Percentiles rank a stretch among this genome's conserved stretches.
Evolutionary conservation across 2,888 invertebrate genomes (phyloP).

Genomic region (Hypercompe scribonia): DNA sequence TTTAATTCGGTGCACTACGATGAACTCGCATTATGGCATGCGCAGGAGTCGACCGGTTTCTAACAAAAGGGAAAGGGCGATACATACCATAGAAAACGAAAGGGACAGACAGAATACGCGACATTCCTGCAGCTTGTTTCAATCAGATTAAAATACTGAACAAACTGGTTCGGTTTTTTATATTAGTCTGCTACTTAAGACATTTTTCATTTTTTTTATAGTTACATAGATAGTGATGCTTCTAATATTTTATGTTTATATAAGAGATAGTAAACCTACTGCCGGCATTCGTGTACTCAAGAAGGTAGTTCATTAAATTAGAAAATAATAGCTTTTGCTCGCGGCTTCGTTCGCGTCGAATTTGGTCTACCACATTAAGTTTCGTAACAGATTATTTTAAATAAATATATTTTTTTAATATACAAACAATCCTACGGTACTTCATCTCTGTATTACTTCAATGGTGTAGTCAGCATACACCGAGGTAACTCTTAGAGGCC

Average conservation of each 20-base stretch:
- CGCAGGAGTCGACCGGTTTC: constrained; percentile 52
- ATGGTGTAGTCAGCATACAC: too few species aligned
- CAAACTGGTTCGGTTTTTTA: constrained; percentile 2
- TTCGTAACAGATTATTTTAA: too few species aligned
- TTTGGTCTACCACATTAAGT: too few species aligned
- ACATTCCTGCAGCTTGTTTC: constrained; percentile 40
- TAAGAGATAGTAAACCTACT: too few species aligned
- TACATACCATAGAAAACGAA: constrained; percentile 59
- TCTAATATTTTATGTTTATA: not conserved
- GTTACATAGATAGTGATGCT: not conserved
- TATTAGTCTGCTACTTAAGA: constrained; percentile 9
- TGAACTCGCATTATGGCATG: constrained; percentile 24
- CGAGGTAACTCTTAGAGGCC: too few species aligned
- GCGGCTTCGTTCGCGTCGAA: too few species aligned
- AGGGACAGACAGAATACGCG: constrained; percentile 46
- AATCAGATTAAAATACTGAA: constrained; percentile 15
- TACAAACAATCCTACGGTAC: too few species aligned
- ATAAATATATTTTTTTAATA: too few species aligned
- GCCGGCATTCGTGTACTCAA: too few species aligned
- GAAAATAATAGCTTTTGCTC: too few species aligned
- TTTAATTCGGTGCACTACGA: not conserved
- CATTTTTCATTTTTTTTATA: not conserved
- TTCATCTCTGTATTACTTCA: too few species aligned
- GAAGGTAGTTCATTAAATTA: too few species aligned
- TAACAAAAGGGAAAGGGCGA: constrained; percentile 61